These are phyloP conservation scores for Mormyrus hasselquistii DNA, from an alignment of 2,797 vertebrate species.

Conservation along the genomic window DNA sequence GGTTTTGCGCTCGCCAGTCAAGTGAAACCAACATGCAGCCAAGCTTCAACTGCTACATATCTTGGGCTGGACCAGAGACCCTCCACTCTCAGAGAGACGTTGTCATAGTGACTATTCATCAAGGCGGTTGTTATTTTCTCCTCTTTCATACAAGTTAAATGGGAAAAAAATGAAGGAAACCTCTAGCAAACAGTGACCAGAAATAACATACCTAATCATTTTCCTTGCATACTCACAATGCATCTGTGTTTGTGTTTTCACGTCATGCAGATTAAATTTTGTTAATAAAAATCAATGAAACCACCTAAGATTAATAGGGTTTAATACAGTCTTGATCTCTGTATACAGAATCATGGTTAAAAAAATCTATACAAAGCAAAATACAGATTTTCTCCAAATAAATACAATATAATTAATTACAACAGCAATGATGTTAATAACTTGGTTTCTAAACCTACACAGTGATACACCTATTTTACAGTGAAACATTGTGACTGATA, in stretches of 20 bases:
- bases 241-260: not conserved
- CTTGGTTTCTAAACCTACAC: not conserved
- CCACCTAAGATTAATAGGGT: not conserved
- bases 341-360: not conserved
- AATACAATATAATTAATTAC: not conserved
- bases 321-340: not conserved
- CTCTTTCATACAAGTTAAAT: conserved; percentile 24
- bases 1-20: not conserved
- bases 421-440: not conserved
- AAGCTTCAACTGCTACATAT: conserved; percentile 2
- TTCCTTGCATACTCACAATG: not conserved
- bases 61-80: conserved; percentile 14
- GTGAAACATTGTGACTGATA: not conserved
- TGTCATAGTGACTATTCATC: conserved; percentile 26
- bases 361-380: not conserved
- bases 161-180: conserved; percentile 14
- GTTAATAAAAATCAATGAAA: not conserved
- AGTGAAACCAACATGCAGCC: not conserved
- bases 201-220: not conserved
- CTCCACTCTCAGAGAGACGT: conserved; percentile 15
- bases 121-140: conserved; percentile 19
- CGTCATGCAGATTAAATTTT: not conserved
- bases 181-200: not conserved
- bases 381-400: not conserved
- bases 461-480: not conserved